Evolutionary conservation across 2,888 invertebrate species (phyloP), one percentile per base, ranked within the genome.

Genomic region (Diarsia rubi): DNA sequence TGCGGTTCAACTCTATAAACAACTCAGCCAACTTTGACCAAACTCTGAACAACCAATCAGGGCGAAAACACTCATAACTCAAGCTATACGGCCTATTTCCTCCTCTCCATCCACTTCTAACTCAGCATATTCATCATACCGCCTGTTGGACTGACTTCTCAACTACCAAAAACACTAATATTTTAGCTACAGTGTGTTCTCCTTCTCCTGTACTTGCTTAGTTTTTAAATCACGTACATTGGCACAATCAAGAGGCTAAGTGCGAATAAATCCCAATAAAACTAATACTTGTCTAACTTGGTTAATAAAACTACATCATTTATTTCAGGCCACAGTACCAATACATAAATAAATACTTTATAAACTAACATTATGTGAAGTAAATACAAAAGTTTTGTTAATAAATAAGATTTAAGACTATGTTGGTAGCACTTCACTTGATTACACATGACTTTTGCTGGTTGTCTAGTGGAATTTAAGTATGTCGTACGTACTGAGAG

Each of bases 21-120:
- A 49, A 75, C 42, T 75, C 60, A 76, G 19, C n/a, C 37, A 52
- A 69, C 45, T 75, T 75, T 77, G 3, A 60, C 37, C 21, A 42
- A 72, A 60, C 44, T 78, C 27, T 47, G 12, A 54, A 62, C 37
- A 19, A 62, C 12, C n/a, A 73, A 68, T 67, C 67, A 79, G 24
- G 37, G 59, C 19, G 12, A 77, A 75, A 78, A 69, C 57, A 31
- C 14, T 45, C 66, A 24, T 66, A 69, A 65, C 60, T 67, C 60
- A 69, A n/a, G 31, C 60, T n/a, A 19, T 19, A 62, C 45, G 60
- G 27, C 69, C 60, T 52, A 69, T 37, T 75, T 77, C 37, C 24
- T 37, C 21, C 6, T 12, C 37, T 44, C 44, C 37, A 16, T 1
- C n/a, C 9, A 16, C 16, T 37, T 24, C 14, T 27, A 52, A 27